Evolutionary conservation across 2,888 invertebrate species (phyloP).

Genomic region (Allygus modestus): DNA sequence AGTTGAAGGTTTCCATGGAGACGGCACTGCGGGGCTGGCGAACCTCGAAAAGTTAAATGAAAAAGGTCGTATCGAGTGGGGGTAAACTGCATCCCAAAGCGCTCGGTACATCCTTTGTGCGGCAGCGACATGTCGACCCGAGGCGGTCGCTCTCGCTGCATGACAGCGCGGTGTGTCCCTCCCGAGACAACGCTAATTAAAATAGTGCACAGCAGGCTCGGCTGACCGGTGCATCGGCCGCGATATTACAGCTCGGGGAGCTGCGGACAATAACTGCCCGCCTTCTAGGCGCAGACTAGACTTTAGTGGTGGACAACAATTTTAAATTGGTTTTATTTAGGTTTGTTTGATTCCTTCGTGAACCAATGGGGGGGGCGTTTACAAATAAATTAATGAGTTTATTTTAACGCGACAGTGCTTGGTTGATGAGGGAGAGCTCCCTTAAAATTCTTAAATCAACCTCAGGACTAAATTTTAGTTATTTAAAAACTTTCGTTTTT

Average conservation of each 20-base stretch:
- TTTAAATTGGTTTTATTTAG: not conserved
- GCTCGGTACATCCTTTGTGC: slow-evolving; percentile 53
- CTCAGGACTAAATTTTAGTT: too few relatives aligned
- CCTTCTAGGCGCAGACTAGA: not conserved
- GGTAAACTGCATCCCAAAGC: slow-evolving; percentile 60
- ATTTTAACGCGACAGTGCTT: too few relatives aligned
- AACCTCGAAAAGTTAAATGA: slow-evolving; percentile 60
- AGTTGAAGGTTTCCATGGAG: slow-evolving; percentile 52
- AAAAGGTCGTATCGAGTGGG: slow-evolving; percentile 53
- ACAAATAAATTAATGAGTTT: too few relatives aligned
- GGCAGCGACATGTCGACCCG: slow-evolving; percentile 58
- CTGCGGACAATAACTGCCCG: not conserved
- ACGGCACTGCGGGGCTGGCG: slow-evolving; percentile 52
- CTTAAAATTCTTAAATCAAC: too few relatives aligned
- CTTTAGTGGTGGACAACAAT: not conserved
- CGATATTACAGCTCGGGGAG: slow-evolving; percentile 25
- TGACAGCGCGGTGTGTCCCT: not conserved
- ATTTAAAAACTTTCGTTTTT: too few relatives aligned
- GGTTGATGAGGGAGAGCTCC: too few relatives aligned
- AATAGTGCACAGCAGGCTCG: slow-evolving; percentile 22
- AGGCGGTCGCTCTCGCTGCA: not conserved
- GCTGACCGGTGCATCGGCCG: not conserved
- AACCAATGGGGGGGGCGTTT: not conserved
- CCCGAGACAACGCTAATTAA: slow-evolving; percentile 59
- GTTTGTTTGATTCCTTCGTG: not conserved